These are phyloP conservation scores for Hylia prasina DNA, from an alignment of 2,113 vertebrate species.

Conservation along the genomic window DNA sequence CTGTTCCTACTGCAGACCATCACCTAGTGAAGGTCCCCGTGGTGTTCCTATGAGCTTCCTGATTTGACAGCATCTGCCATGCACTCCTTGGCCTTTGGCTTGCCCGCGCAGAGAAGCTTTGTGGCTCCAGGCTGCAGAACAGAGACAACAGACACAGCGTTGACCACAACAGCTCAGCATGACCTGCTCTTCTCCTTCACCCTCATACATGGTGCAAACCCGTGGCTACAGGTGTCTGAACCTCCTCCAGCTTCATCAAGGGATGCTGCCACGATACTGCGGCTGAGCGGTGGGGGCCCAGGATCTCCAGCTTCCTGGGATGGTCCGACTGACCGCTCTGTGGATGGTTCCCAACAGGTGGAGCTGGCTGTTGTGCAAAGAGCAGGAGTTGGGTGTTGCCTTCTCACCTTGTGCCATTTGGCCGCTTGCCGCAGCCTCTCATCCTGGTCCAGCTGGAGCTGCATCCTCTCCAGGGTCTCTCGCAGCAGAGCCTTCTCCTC, in stretches of 20 bases:
- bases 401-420: constrained; percentile 63
- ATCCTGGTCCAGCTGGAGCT: constrained; percentile 65
- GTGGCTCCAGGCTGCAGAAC: constrained; percentile 26
- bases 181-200: background rate
- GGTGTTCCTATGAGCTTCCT: background rate
- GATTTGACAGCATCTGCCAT: background rate
- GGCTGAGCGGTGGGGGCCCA: fast-evolving
- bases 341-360: background rate
- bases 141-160: fast-evolving
- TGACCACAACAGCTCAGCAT: fast-evolving
- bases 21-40: background rate
- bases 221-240: fast-evolving
- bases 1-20: background rate
- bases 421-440: constrained; percentile 27
- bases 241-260: background rate
- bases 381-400: fast-evolving
- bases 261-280: fast-evolving
- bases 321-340: fast-evolving
- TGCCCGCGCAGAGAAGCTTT: background rate
- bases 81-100: background rate
- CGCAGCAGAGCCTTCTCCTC: constrained; percentile 75
- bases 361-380: background rate
- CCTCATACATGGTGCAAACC: fast-evolving
- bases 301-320: background rate
- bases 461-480: constrained; percentile 69